Conservation (phyloP, 1,140 invertebrate genomes). For the Trialeurodes vaporariorum region DNA sequence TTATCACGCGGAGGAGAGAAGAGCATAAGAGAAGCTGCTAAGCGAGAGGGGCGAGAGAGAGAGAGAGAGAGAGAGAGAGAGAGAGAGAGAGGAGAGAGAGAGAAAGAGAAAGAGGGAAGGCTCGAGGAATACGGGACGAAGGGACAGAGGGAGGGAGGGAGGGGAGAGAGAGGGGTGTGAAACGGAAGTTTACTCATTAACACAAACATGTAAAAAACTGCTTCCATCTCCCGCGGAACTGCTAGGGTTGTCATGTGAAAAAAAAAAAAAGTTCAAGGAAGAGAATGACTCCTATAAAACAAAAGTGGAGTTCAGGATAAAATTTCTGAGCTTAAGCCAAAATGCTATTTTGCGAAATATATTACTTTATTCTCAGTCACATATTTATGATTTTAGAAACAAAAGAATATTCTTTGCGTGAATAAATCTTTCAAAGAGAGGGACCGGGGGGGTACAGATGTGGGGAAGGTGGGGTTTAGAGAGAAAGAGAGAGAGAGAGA, state of each 20-base stretch:
- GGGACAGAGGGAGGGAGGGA: not conserved
- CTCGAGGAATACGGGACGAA: too few species aligned
- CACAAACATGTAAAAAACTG: not conserved
- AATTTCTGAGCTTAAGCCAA: not conserved
- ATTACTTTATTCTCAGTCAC: not conserved
- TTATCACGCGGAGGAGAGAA: not conserved
- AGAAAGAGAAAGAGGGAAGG: not conserved
- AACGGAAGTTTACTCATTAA: not conserved
- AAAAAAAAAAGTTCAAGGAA: not conserved
- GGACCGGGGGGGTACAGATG: too few species aligned
- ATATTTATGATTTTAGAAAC: not conserved
- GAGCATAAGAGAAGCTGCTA: not conserved
- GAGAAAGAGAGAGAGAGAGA: too few species aligned
- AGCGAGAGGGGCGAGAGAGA: too few species aligned
- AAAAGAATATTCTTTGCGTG: not conserved
- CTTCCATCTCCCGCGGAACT: too few species aligned
- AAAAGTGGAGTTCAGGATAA: not conserved
- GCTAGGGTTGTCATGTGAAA: too few species aligned
- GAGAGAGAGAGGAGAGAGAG: not conserved
- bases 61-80: too few species aligned
- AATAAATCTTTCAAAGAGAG: not conserved
- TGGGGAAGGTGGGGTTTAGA: too few species aligned
- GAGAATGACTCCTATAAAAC: not conserved
- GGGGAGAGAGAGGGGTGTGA: not conserved
- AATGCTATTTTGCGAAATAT: constrained; percentile 1